Conservation (phyloP, 2,888 invertebrate genomes). For the Anthrax anthrax region DNA sequence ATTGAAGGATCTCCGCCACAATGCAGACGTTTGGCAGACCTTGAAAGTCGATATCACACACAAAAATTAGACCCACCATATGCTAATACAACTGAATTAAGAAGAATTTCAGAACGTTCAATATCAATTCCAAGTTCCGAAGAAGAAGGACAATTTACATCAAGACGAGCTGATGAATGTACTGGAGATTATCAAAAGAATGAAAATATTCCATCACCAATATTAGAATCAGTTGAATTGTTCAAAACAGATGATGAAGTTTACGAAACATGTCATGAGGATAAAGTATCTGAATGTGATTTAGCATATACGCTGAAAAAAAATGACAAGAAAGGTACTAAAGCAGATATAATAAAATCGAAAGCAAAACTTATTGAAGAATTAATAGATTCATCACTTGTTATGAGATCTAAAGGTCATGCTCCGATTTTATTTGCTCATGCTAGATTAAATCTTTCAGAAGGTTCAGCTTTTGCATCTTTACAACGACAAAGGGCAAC, state of each 20-base stretch:
- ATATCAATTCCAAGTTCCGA: conserved; percentile 64
- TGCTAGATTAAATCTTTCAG: conserved; percentile 65
- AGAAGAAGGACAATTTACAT: conserved; percentile 50
- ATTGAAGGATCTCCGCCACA: conserved; percentile 64
- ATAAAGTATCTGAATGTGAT: conserved; percentile 42
- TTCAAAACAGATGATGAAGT: conserved; percentile 44
- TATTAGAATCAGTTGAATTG: conserved; percentile 45
- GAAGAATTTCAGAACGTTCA: conserved; percentile 57
- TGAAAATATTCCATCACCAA: conserved; percentile 49
- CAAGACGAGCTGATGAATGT: conserved; percentile 40
- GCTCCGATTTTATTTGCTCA: conserved; percentile 67
- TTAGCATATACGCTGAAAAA: conserved; percentile 36
- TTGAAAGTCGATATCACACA: conserved; percentile 47
- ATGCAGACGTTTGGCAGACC: conserved; percentile 47
- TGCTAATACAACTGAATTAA: conserved; percentile 49
- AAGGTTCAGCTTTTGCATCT: conserved; percentile 64
- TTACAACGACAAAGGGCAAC: conserved; percentile 63
- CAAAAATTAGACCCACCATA: conserved; percentile 47
- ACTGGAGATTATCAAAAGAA: conserved; percentile 45
- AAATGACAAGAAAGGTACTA: conserved; percentile 12
- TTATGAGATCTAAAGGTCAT: conserved; percentile 53
- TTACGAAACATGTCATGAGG: conserved; percentile 27
- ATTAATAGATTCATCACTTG: conserved; percentile 49
- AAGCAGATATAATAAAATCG: conserved; percentile 19
- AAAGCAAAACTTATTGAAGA: conserved; percentile 50